phyloP scores from a whole-genome alignment of 2,113 vertebrate genomes.

The Genyomyrus donnyi region DNA sequence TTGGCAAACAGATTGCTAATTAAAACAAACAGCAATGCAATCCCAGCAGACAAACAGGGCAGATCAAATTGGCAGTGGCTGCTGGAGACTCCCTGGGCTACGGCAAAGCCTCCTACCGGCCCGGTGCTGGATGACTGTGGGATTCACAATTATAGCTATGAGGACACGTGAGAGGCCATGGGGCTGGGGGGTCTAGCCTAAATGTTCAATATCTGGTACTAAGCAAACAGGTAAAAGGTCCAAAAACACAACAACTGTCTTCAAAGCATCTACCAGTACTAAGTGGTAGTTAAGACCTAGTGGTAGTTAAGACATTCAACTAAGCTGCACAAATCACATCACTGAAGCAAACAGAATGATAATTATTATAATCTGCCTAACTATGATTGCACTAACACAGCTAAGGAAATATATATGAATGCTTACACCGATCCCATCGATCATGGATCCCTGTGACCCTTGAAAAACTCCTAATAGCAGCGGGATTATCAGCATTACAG shows the following conservation, averaged over 20 bases:
- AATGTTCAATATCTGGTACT: neutral
- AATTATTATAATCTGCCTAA: neutral
- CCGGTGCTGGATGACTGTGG: neutral
- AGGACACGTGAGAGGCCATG: neutral
- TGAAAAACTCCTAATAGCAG: neutral
- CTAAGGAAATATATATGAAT: neutral
- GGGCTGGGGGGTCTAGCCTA: neutral
- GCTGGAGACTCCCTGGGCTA: constrained; percentile 27
- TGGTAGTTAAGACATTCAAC: neutral
- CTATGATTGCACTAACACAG: neutral
- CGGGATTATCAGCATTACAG: neutral
- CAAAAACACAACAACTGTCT: neutral
- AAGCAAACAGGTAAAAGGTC: neutral
- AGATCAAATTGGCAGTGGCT: constrained; percentile 46
- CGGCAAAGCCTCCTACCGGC: neutral
- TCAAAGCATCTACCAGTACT: neutral
- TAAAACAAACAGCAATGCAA: constrained; percentile 57
- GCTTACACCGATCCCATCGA: neutral
- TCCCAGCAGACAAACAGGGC: constrained; percentile 41
- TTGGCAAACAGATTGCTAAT: constrained; percentile 59
- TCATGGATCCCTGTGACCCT: neutral
- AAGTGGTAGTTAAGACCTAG: neutral
- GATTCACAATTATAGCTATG: neutral
- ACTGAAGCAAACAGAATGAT: neutral
- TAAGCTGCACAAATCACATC: neutral